Evolutionary conservation across 2,888 invertebrate genomes (phyloP), one percentile per base, ranked within the genome.

Genomic region (Liopterus haemorrhoidalis): DNA sequence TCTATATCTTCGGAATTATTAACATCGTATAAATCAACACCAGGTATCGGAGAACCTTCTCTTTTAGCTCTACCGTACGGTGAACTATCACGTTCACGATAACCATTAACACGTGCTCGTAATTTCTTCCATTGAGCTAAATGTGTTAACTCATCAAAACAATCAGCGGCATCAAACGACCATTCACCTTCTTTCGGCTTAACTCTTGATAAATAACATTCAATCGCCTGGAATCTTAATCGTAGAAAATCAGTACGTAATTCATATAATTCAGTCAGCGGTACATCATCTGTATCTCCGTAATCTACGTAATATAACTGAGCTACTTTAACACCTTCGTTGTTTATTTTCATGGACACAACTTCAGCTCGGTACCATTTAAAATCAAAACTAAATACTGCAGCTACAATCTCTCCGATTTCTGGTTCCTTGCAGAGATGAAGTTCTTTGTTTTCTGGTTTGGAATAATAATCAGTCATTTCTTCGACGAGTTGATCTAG

Each of bases 271-370:
- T 85, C 78, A 39, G 75, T 72, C 2, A 76, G 74, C 1, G 75
- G 69, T 3, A 86, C 73, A 57, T 76, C 75, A 57, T 85, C 84
- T 48, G 78, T 79, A 66, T 93, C 90, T 0, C 93, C 93, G 65
- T 89, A 93, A 70, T 94, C 93, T 40, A 92, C 76, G 67, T 81
- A 92, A 64, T 85, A 87, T 19, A 92, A 74, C 57, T 81, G 79
- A 0, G 82, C 79, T 11, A 76, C 73, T 59, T 73, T 70, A 50
- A 81, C 75, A 14, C 76, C 71, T 0, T 74, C 67, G 56, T 76
- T 75, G 56, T 76, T 76, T 58, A 80, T 79, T 19, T 74, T 64
- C 8, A 82, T 69, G 48, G 76, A 76, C 41, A 81, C 70, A 4
- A 93, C 80, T 63, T 86, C 77, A 1, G 76, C 82, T 22, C 69